Evolutionary conservation across 2,888 invertebrate genomes (phyloP), one percentile per base, ranked within the genome.

Genomic region (Thera britannica): DNA sequence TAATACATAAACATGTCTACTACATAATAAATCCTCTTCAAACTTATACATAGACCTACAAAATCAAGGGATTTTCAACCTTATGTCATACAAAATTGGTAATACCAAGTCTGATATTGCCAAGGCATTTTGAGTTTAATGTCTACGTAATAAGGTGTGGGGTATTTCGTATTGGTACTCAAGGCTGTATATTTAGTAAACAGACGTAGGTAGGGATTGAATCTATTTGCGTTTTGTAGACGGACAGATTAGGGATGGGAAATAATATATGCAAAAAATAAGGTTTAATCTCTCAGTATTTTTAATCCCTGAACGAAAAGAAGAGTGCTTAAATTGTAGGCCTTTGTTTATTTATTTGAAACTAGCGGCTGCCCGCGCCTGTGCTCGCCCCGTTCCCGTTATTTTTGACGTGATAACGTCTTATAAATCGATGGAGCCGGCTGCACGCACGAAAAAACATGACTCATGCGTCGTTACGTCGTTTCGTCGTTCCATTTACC

Each of bases 11-110:
- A 41, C 41, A 41, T 41, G 61, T 65, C 59, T 65, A 44, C 9
- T 61, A 66, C 57, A 64, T 64, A 57, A 61, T 48, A 46, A 51
- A 60, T 36, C 56, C 57, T 44, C 41, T 63, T 57, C 58, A 12
- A 34, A 58, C 5, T n/a, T 58, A 38, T 48, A 60, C 46, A 51
- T 60, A 56, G 55, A 55, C 9, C 38, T 52, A 34, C 23, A 8
- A n/a, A 58, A 44, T 7, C 35, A 60, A 2, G 8, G 44, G 23
- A 61, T n/a, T 64, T 65, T 68, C 41, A 62, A 58, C 62, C 48
- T 55, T 55, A 62, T 58, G 3, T 9, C 55, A 6, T 41, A 54
- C 35, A 36, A 38, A 9, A 57, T 54, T 63, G 11, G 48, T 3
- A 7, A n/a, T 54, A 48, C 8, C 36, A 4, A 11, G 2, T 49